Percentiles rank a stretch among this genome's conserved stretches.
Conservation (phyloP, 2,888 invertebrate genomes). For the Tillus elongatus region DNA sequence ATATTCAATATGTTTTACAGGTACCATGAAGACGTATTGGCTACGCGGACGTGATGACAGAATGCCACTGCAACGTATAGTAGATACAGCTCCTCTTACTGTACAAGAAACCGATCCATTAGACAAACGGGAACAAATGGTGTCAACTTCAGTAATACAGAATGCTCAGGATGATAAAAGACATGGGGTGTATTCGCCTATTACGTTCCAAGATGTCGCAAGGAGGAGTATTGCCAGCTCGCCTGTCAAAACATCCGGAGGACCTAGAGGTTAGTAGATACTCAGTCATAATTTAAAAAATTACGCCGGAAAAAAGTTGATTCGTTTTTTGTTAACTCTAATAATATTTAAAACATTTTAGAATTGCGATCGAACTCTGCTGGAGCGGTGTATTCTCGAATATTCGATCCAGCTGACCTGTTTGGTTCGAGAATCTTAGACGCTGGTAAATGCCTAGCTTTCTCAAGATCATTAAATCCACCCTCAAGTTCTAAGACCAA, state of each 20-base stretch:
- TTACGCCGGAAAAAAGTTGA: too few relatives aligned
- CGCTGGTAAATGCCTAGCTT: too few relatives aligned
- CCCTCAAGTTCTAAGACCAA: conserved; percentile 8
- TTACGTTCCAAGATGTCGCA: conserved; percentile 76
- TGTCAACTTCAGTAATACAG: conserved; percentile 14
- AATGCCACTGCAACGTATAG: conserved; percentile 41
- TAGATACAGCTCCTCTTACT: conserved; percentile 15
- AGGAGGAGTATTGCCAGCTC: conserved; percentile 70
- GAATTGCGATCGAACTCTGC: conserved; percentile 66
- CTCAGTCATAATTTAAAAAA: too few relatives aligned
- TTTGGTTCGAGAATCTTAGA: conserved; percentile 50
- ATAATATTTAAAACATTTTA: conserved; percentile 27
- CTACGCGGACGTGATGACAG: conserved; percentile 63
- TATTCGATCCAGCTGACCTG: conserved; percentile 47
- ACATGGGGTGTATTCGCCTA: conserved; percentile 62
- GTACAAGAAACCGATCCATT: conserved; percentile 28
- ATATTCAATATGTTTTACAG: too few relatives aligned
- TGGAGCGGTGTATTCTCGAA: conserved; percentile 45
- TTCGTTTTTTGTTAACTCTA: conserved; percentile 1
- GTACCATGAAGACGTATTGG: conserved; percentile 86
- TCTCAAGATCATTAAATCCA: too few relatives aligned
- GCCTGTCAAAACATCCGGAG: conserved; percentile 49
- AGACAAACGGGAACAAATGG: conserved; percentile 9
- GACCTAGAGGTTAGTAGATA: conserved; percentile 33
- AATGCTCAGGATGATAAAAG: conserved; percentile 51